A percentile compares a stretch with the other conserved stretches of the same genome.
phyloP scores from a whole-genome alignment of 2,797 vertebrate genomes.

The Hoplostethus mediterraneus region DNA sequence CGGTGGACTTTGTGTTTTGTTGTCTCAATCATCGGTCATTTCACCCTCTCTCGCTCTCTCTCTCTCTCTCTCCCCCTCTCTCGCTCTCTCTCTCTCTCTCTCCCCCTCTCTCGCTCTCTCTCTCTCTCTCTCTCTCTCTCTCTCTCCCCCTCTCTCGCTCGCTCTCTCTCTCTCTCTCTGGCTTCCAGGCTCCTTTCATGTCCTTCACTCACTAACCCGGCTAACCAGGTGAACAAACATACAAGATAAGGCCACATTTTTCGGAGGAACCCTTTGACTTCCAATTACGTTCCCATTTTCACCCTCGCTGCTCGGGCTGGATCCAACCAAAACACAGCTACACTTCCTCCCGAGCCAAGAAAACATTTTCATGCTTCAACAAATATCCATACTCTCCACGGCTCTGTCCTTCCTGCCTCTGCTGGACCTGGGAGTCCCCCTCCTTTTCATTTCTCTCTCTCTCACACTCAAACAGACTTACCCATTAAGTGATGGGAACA shows the following conservation, averaged over 20 bases:
- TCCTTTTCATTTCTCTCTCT: conserved; percentile 27
- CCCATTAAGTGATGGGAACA: too few relatives aligned
- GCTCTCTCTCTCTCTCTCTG: conserved; percentile 6
- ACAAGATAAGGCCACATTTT: conserved; percentile 82
- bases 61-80: conserved; percentile 4
- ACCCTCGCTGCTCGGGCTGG: conserved; percentile 35
- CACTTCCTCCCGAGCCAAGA: conserved; percentile 71
- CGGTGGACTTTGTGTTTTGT: conserved; percentile 29
- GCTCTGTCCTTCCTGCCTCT: conserved; percentile 51
- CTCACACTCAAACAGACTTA: background rate
- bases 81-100: conserved; percentile 17
- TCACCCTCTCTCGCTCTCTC: background rate
- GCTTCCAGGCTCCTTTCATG: conserved; percentile 20
- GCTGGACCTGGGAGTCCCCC: conserved; percentile 28
- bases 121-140: background rate
- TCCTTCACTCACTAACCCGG: conserved; percentile 76
- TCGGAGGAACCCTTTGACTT: conserved; percentile 71
- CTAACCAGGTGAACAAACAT: conserved; percentile 87
- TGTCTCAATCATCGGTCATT: background rate
- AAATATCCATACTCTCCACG: conserved; percentile 57
- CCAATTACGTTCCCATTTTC: conserved; percentile 70
- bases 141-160: too few relatives aligned
- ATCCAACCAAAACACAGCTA: conserved; percentile 73
- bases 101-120: conserved; percentile 5
- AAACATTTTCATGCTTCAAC: conserved; percentile 69